Evolutionary conservation across 2,797 vertebrate genomes (phyloP).

Genomic region (Pantherophis alleghaniensis): DNA sequence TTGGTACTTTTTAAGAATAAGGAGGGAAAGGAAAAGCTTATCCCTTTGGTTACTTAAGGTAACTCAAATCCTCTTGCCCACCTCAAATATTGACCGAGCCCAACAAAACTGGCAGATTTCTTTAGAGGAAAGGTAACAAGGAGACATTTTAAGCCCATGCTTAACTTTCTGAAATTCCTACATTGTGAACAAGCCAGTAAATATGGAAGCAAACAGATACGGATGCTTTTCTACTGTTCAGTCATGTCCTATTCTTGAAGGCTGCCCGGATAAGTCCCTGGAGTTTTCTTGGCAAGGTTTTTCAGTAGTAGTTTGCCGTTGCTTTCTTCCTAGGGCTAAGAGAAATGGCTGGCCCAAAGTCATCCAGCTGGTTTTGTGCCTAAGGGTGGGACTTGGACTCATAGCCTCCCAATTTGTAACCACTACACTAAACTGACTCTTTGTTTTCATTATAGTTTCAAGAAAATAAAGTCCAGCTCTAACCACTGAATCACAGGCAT

Average conservation of each 20-base stretch:
- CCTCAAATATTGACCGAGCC: background rate
- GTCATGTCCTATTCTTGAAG: background rate
- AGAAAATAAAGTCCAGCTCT: background rate
- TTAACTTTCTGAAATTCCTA: background rate
- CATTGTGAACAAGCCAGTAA: background rate
- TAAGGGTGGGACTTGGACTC: background rate
- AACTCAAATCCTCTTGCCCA: background rate
- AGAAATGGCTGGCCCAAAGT: background rate
- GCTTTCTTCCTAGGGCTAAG: background rate
- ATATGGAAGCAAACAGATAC: background rate
- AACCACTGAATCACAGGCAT: background rate
- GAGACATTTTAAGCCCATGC: background rate
- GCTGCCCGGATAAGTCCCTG: background rate
- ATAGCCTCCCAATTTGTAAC: background rate
- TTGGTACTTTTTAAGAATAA: background rate
- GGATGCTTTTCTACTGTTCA: background rate
- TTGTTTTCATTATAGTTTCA: background rate
- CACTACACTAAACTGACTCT: background rate
- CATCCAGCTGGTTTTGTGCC: background rate
- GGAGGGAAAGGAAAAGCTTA: background rate
- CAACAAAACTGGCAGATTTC: background rate
- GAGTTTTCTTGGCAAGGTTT: background rate
- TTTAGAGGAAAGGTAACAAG: background rate
- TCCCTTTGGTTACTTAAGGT: background rate
- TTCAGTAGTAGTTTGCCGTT: background rate